phyloP scores from a whole-genome alignment of 2,888 invertebrate species.

The Euplexia lucipara region DNA sequence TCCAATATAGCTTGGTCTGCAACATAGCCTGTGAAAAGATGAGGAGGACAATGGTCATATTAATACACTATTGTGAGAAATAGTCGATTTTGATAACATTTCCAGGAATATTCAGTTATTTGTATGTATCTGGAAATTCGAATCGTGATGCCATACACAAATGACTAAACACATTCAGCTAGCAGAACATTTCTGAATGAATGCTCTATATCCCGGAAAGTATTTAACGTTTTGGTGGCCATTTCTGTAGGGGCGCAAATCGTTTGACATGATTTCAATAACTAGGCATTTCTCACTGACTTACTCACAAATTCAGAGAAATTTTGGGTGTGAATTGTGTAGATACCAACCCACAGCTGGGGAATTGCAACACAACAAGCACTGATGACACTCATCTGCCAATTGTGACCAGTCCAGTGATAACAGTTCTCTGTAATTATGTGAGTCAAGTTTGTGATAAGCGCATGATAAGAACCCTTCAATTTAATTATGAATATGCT shows the following conservation, averaged over 20 bases:
- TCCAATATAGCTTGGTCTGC: too few relatives aligned
- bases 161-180: background rate
- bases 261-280: constrained; percentile 4
- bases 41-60: background rate
- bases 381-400: constrained; percentile 44
- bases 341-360: constrained; percentile 13
- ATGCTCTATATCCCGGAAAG: background rate
- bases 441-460: constrained; percentile 65
- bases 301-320: constrained; percentile 29
- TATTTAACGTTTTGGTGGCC: background rate
- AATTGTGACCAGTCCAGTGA: constrained; percentile 36
- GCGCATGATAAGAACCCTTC: constrained; percentile 15
- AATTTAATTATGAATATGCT: constrained; percentile 12
- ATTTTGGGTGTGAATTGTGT: background rate
- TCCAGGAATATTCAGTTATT: background rate
- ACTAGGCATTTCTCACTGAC: background rate
- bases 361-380: constrained; percentile 18
- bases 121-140: background rate
- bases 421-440: constrained; percentile 56
- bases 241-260: background rate
- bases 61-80: background rate
- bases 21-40: too few relatives aligned
- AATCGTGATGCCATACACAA: too few relatives aligned
- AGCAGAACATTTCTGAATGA: background rate
- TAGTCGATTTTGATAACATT: background rate